Percentiles rank a stretch among this genome's conserved stretches.
Conservation (phyloP, 2,888 invertebrate species). For the Thymelicus lineola region DNA sequence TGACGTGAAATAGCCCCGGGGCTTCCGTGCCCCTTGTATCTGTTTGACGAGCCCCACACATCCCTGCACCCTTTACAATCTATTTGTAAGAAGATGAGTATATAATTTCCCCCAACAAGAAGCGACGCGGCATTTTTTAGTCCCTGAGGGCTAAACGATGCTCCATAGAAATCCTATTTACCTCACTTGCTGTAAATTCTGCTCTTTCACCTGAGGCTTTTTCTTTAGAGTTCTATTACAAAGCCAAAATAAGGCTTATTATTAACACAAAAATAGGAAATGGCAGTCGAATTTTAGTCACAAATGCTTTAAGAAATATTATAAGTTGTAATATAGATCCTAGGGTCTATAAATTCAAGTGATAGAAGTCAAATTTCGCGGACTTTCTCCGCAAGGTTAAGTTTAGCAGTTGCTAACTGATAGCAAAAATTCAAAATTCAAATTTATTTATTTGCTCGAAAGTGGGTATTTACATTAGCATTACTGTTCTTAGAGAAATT, state of each 20-base stretch:
- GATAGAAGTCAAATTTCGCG: too few species aligned
- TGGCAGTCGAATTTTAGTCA: too few species aligned
- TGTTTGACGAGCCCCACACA: conserved; percentile 67
- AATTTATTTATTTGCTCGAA: too few species aligned
- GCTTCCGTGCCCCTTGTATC: conserved; percentile 50
- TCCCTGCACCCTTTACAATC: conserved; percentile 71
- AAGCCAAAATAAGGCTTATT: background rate
- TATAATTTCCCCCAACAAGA: conserved; percentile 72
- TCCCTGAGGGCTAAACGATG: conserved; percentile 59
- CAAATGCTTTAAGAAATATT: too few species aligned
- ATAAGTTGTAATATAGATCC: too few species aligned
- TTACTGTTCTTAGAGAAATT: too few species aligned
- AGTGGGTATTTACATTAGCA: too few species aligned
- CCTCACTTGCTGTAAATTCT: conserved; percentile 28
- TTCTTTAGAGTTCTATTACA: background rate
- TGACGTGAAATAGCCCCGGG: conserved; percentile 58
- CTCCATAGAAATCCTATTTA: conserved; percentile 49
- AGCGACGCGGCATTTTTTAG: conserved; percentile 68
- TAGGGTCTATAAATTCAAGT: too few species aligned
- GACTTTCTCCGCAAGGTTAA: too few species aligned
- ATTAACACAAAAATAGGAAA: background rate
- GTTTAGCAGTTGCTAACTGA: too few species aligned
- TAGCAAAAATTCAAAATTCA: too few species aligned
- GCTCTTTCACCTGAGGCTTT: conserved; percentile 17
- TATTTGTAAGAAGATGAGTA: conserved; percentile 79